phyloP scores from a whole-genome alignment of 2,113 vertebrate species.

The Syrmaticus mikado region DNA sequence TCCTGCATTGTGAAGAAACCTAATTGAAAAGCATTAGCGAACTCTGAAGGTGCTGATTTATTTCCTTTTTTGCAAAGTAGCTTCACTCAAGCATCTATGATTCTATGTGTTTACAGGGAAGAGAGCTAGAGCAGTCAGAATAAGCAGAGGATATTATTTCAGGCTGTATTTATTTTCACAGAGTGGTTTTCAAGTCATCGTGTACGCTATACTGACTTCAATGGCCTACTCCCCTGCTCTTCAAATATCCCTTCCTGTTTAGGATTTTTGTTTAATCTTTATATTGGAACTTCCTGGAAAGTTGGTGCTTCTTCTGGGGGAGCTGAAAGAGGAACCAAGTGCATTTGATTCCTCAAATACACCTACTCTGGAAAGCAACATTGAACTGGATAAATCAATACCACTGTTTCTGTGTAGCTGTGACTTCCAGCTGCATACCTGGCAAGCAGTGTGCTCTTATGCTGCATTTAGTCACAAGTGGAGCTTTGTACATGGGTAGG shows the following conservation, averaged over 20 bases:
- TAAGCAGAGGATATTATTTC: conserved; percentile 50
- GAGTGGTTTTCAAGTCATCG: not conserved
- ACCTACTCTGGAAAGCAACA: conserved; percentile 31
- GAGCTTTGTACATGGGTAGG: not conserved
- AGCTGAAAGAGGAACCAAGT: conserved; percentile 12
- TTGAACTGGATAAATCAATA: conserved; percentile 17
- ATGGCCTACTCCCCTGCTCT: not conserved
- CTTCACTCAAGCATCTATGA: not conserved
- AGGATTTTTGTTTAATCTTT: conserved; percentile 27
- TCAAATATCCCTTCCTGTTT: conserved; percentile 44
- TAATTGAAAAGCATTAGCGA: not conserved
- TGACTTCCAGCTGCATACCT: not conserved
- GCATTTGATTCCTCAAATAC: conserved; percentile 35
- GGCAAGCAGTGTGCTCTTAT: not conserved
- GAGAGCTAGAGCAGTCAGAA: conserved; percentile 8
- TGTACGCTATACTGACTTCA: not conserved
- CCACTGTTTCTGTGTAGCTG: not conserved
- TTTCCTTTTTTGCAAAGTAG: conserved; percentile 12
- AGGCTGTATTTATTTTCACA: conserved; percentile 53
- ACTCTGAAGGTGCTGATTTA: not conserved
- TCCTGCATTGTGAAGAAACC: not conserved
- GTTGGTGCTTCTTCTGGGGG: not conserved
- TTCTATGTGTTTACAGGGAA: not conserved
- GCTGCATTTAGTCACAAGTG: not conserved
- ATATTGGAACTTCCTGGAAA: conserved; percentile 45